Evolutionary conservation across 2,888 invertebrate genomes (phyloP), one percentile per base, ranked within the genome.

Genomic region (Brenthis ino): DNA sequence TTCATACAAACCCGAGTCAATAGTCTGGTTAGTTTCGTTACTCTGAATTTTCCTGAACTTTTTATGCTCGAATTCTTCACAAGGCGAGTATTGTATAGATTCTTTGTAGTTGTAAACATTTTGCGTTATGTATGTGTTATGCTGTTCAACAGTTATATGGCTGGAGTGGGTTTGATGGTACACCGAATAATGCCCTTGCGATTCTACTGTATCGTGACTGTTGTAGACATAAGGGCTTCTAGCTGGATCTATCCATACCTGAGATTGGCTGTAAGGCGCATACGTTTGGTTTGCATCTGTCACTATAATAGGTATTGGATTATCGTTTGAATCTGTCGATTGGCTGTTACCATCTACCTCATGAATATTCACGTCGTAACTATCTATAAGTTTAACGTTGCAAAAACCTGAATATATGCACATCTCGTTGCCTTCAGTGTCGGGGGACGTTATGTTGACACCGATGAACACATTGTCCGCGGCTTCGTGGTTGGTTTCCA

Each of bases 221-320:
- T 89, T 91, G 67, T 90, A 90, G 0, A 89, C 87, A 74, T 80
- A 86, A 0, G 91, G 91, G 65, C 89, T 91, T 43, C 85, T 78
- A 0, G 81, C 77, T 0, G 90, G 89, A 57, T 91, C 91, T 50
- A 90, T 91, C 91, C 91, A 90, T 0, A 91, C 88, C 66, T 87
- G 83, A 3, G 86, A 85, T 70, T 88, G 87, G 57, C 77, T 85
- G 72, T 81, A 82, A 0, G 79, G 65, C 6, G 80, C 77, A 56
- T 76, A 79, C 2, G 77, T 55, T 67, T 82, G 82, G 50, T 78
- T 81, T 3, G 78, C 73, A 37, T 86, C 87, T 1, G 78, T 76
- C 3, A 85, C 72, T 24, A 82, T 75, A 2, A 84, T 74, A 13
- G 83, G 81, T 50, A 50, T 12, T 1, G 58, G 64, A 24, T 80